phyloP scores from a whole-genome alignment of 2,113 vertebrate species.

The Chloroceryle aenea region DNA sequence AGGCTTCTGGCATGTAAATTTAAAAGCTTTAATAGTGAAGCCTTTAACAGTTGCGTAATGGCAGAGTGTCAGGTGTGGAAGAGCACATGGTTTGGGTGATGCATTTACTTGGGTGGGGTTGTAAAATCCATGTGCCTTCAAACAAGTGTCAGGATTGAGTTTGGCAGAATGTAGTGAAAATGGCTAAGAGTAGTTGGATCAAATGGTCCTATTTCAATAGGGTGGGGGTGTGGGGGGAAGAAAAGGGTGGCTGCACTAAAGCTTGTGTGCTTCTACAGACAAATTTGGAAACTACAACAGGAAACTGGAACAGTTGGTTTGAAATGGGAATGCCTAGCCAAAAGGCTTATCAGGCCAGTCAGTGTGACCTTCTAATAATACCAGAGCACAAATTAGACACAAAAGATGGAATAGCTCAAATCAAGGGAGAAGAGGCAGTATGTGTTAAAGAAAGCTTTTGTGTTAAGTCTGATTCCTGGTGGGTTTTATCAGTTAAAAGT shows the following conservation, averaged over 20 bases:
- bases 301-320: not conserved
- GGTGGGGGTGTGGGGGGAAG: rapidly evolving
- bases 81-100: not conserved
- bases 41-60: not conserved
- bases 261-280: not conserved
- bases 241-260: not conserved
- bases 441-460: not conserved
- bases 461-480: not conserved
- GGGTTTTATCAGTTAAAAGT: not conserved
- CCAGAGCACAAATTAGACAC: not conserved
- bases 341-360: not conserved
- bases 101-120: not conserved
- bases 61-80: not conserved
- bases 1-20: constrained; percentile 14
- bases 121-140: rapidly evolving
- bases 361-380: not conserved
- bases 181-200: not conserved
- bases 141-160: not conserved
- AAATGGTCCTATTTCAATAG: not conserved
- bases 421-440: not conserved
- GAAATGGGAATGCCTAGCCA: not conserved
- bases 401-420: not conserved
- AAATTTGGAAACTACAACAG: not conserved
- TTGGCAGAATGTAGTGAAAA: not conserved
- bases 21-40: not conserved